phyloP scores from a whole-genome alignment of 2,113 vertebrate genomes.

The Phoenicopterus ruber region DNA sequence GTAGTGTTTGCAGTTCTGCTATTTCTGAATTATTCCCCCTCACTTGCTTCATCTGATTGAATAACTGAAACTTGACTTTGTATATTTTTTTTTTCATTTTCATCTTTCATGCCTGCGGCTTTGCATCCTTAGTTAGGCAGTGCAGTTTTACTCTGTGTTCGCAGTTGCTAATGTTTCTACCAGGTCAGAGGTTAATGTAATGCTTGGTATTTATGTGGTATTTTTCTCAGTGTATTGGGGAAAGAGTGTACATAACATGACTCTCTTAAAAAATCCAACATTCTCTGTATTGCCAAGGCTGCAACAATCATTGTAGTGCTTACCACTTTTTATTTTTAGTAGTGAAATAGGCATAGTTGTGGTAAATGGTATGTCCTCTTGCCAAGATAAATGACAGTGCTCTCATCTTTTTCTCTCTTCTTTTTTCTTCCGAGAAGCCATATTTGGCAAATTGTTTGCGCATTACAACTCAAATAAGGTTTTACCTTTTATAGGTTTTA shows the following conservation, averaged over 20 bases:
- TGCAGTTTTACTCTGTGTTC: neutral
- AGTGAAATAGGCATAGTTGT: neutral
- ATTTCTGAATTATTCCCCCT: neutral
- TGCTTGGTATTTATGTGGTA: neutral
- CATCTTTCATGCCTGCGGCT: neutral
- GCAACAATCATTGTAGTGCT: neutral
- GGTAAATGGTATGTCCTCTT: neutral
- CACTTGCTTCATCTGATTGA: neutral
- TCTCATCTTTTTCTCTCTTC: neutral
- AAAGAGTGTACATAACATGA: neutral
- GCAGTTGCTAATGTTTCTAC: neutral
- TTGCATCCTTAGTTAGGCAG: neutral
- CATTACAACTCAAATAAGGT: neutral
- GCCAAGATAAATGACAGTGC: neutral
- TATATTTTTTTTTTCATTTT: fast-evolving
- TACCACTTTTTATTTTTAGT: conserved; percentile 12
- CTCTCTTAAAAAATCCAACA: neutral
- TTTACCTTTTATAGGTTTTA: conserved; percentile 42
- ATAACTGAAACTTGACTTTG: neutral
- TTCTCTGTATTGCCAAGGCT: neutral
- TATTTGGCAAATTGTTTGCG: conserved; percentile 31
- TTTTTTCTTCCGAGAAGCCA: neutral
- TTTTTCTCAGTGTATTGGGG: neutral
- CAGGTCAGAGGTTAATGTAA: neutral
- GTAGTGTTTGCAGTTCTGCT: neutral